Base-by-base conservation (phyloP, 2,797 vertebrate species). In the Myotis vivesi region DNA sequence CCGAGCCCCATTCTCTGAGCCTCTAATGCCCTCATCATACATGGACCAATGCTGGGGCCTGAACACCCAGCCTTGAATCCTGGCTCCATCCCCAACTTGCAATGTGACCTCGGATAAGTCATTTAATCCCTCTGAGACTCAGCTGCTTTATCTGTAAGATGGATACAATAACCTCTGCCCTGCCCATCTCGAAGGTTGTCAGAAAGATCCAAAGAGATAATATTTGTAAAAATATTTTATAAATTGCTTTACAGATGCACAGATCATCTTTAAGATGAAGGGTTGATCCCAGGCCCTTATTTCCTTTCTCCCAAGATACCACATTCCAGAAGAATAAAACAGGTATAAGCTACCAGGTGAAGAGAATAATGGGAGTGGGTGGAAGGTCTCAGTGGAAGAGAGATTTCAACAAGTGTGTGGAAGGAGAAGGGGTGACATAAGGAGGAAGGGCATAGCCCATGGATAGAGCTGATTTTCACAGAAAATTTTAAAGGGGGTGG, bases 61-160 rank as follows among this genome's bases (percentile, higher is more conserved):
- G 4, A 51, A 55, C 49, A 68, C 30, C 22, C 30, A 79, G 51
- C 71, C 57, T 87, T 6, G 33, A 94, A 38, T 76, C 62, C 83
- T 89, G 71, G 66, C 64, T 91, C 68, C 46, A 49, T 51, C 30
- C 7, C 10, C 28, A 30, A n/a, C 9, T 44, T 80, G 51, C 80
- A 95, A 0, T 23, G 51, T 55, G 49, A 89, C 86, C 93, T 73
- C 38, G 3, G 38, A 30, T 25, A 57, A 94, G 73, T 85, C 90
- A 89, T 55, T 84, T 72, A 76, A 79, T 93, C 62, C 87, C 83
- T 86, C 51, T 3, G 89, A 88, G 89, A 79, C 72, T 75, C 51
- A 16, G 77, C 38, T 85, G 44, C 59, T 93, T 80, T 57, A 75
- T 86, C 77, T 94, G 51, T 51, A 82, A 28, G 17, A 68, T 6